phyloP scores from a whole-genome alignment of 2,113 vertebrate species.

The Vimba vimba region DNA sequence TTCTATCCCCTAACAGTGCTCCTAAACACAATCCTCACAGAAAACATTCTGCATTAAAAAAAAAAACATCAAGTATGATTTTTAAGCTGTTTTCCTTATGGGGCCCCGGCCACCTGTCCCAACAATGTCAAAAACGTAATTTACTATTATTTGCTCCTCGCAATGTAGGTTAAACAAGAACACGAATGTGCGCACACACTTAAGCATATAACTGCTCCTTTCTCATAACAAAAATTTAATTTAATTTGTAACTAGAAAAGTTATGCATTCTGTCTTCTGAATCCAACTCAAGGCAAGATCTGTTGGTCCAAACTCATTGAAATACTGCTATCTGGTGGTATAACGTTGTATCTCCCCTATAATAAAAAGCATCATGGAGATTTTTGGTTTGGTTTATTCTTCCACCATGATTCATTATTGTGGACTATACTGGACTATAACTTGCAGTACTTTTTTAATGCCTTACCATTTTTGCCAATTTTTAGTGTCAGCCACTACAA shows the following conservation, averaged over 20 bases:
- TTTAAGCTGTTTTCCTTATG: too few relatives aligned
- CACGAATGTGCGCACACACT: not conserved
- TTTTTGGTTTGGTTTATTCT: constrained; percentile 7
- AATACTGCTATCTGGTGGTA: constrained; percentile 14
- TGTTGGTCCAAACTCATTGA: not conserved
- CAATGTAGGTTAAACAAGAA: too few relatives aligned
- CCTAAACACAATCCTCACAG: too few relatives aligned
- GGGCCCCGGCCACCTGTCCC: too few relatives aligned
- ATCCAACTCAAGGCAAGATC: not conserved
- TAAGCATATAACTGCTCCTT: not conserved
- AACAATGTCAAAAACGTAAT: too few relatives aligned
- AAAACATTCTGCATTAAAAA: too few relatives aligned
- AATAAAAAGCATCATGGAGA: constrained; percentile 2
- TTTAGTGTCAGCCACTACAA: not conserved
- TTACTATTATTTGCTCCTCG: too few relatives aligned
- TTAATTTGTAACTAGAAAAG: not conserved
- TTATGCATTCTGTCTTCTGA: not conserved
- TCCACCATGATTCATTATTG: not conserved
- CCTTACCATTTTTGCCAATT: not conserved
- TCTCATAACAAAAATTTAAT: not conserved
- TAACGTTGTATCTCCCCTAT: not conserved
- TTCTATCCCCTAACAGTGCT: too few relatives aligned
- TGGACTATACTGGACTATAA: not conserved
- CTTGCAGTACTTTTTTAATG: not conserved
- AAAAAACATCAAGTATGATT: too few relatives aligned